A percentile compares a stretch with the other conserved stretches of the same genome.
Evolutionary conservation across 2,113 vertebrate genomes (phyloP).

Genomic region (Podocnemis expansa): DNA sequence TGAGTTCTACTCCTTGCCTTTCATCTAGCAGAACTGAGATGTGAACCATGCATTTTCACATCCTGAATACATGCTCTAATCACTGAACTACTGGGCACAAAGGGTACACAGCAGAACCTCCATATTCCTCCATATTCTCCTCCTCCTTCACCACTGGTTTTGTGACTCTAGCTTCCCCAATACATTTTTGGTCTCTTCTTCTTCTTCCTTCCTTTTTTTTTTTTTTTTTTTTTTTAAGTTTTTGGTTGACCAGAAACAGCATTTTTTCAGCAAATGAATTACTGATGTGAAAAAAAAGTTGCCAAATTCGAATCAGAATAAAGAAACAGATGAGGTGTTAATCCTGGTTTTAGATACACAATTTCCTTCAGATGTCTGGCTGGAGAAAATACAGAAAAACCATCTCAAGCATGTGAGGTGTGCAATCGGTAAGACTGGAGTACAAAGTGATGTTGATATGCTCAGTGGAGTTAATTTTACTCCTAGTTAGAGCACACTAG

Average conservation of each 20-base stretch:
- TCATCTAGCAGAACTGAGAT: background rate
- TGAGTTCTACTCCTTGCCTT: background rate
- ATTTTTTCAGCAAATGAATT: background rate
- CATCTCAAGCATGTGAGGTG: background rate
- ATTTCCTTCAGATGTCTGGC: background rate
- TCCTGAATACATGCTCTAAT: background rate
- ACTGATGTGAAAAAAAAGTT: background rate
- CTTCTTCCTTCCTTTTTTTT: too few relatives aligned
- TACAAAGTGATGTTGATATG: slow-evolving; percentile 1
- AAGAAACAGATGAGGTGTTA: fast-evolving
- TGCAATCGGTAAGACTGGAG: background rate
- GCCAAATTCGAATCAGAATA: background rate
- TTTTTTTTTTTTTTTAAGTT: too few relatives aligned
- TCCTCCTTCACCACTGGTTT: background rate
- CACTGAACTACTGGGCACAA: background rate
- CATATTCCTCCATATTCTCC: background rate
- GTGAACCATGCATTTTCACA: background rate
- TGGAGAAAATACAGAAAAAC: background rate
- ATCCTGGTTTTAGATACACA: background rate
- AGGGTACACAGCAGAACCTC: background rate
- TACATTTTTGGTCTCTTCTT: too few relatives aligned
- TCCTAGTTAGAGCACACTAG: slow-evolving; percentile 47
- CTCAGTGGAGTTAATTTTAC: slow-evolving; percentile 50
- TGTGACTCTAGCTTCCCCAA: background rate
- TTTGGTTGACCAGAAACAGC: background rate